A percentile compares a stretch with the other conserved stretches of the same genome.
Conservation (phyloP, 1,140 invertebrate species). For the Apis dorsata region DNA sequence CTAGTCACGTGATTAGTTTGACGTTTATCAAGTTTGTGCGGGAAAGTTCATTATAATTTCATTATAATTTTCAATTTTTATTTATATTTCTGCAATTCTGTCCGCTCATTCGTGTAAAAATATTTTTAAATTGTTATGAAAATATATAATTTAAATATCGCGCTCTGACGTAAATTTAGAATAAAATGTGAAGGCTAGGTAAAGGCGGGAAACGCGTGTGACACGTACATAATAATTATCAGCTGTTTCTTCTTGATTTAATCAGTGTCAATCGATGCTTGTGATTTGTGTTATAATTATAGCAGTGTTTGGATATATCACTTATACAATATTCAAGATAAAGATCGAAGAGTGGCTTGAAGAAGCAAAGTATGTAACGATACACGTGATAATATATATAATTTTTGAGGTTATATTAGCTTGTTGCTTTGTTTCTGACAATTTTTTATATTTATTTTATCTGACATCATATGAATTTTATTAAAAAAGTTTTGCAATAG, state of each 20-base stretch:
- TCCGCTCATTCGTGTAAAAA: too few species aligned
- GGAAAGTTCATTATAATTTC: neutral
- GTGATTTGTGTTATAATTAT: constrained; percentile 23
- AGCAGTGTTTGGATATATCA: constrained; percentile 17
- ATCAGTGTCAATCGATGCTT: constrained; percentile 32
- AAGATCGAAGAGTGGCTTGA: constrained; percentile 11
- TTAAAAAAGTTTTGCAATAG: too few species aligned
- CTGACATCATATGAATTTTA: neutral
- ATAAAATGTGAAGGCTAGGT: too few species aligned
- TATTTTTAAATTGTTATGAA: neutral
- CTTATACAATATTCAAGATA: constrained; percentile 13
- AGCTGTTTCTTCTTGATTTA: too few species aligned
- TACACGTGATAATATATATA: neutral
- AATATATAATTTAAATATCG: neutral
- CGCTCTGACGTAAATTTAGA: too few species aligned
- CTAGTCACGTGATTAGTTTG: neutral
- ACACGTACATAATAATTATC: too few species aligned
- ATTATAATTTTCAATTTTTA: too few species aligned
- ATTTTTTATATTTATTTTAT: neutral
- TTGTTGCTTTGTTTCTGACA: neutral
- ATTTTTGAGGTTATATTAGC: constrained; percentile 45
- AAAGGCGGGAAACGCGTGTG: neutral
- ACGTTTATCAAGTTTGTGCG: neutral
- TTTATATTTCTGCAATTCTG: neutral
- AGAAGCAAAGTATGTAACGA: constrained; percentile 9